A percentile compares a stretch with the other conserved stretches of the same genome.
These are phyloP conservation scores for Branchinecta lindahli DNA, from an alignment of 1,140 invertebrate genomes.

Conservation along the genomic window DNA sequence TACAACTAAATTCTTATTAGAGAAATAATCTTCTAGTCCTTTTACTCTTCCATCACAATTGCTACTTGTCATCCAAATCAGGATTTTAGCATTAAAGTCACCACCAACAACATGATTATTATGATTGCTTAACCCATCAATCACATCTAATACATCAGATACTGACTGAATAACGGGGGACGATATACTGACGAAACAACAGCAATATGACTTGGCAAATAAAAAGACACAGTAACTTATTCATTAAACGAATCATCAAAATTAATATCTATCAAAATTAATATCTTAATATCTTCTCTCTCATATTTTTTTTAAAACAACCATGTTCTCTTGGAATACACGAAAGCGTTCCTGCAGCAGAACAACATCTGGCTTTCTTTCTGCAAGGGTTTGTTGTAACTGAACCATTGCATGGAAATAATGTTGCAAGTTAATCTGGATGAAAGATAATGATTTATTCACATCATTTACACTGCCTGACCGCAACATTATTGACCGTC, in stretches of 20 bases:
- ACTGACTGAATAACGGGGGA: slow-evolving; percentile 8
- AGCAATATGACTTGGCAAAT: slow-evolving; percentile 1
- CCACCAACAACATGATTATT: slow-evolving; percentile 8
- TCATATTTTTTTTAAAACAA: background rate
- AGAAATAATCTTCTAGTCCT: slow-evolving; percentile 6
- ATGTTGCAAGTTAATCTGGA: slow-evolving; percentile 1
- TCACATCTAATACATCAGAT: slow-evolving; percentile 6
- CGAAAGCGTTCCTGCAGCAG: slow-evolving; percentile 4
- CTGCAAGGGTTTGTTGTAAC: slow-evolving; percentile 8
- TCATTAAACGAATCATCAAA: slow-evolving; percentile 6
- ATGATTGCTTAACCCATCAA: slow-evolving; percentile 8
- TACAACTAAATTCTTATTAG: slow-evolving; percentile 6
- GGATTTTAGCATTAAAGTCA: slow-evolving; percentile 6
- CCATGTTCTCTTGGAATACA: slow-evolving; percentile 8
- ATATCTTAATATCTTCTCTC: background rate
- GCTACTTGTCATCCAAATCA: slow-evolving; percentile 5
- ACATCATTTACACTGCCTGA: slow-evolving; percentile 8
- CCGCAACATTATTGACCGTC: slow-evolving; percentile 5
- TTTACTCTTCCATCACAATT: background rate
- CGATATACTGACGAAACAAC: slow-evolving; percentile 8
- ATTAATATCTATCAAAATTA: background rate
- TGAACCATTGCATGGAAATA: slow-evolving; percentile 1
- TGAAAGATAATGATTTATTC: slow-evolving; percentile 9
- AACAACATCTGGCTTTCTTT: slow-evolving; percentile 8
- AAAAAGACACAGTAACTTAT: background rate